These are phyloP conservation scores for Trogon surrucura DNA, from an alignment of 2,113 vertebrate genomes.

Conservation along the genomic window DNA sequence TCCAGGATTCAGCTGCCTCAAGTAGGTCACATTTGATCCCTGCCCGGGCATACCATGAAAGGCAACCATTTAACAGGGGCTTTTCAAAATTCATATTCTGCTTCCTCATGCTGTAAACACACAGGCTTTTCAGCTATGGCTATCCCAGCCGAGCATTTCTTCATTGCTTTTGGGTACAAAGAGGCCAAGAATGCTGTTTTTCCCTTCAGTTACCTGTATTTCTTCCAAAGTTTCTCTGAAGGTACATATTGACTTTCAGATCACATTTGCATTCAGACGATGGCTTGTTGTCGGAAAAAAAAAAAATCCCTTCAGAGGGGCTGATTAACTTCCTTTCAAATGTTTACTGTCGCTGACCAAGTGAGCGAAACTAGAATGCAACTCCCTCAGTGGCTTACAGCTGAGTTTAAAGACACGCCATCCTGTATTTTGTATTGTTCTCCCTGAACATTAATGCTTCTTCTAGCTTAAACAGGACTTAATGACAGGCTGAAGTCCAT, in stretches of 20 bases:
- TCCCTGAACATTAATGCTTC: not conserved
- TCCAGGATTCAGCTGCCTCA: not conserved
- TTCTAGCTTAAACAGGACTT: not conserved
- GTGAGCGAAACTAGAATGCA: not conserved
- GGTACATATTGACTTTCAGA: conserved; percentile 45
- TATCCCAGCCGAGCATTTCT: not conserved
- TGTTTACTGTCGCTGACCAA: not conserved
- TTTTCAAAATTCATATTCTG: conserved; percentile 15
- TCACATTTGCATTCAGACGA: conserved; percentile 41
- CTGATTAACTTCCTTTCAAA: conserved; percentile 2
- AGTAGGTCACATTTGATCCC: conserved; percentile 33
- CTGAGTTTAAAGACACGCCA: not conserved
- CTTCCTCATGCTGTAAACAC: not conserved
- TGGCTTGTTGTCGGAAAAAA: conserved; percentile 31
- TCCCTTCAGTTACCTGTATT: conserved; percentile 33
- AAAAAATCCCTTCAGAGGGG: conserved; percentile 28
- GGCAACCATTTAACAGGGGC: not conserved
- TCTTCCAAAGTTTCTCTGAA: conserved; percentile 21
- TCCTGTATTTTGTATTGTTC: conserved; percentile 20
- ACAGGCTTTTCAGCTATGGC: not conserved
- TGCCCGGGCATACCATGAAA: not conserved
- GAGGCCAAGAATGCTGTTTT: conserved; percentile 13
- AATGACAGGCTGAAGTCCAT: conserved; percentile 59
- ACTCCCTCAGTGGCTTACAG: not conserved
- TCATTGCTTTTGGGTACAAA: not conserved